phyloP scores from a whole-genome alignment of 2,113 vertebrate genomes.

The Genyomyrus donnyi region DNA sequence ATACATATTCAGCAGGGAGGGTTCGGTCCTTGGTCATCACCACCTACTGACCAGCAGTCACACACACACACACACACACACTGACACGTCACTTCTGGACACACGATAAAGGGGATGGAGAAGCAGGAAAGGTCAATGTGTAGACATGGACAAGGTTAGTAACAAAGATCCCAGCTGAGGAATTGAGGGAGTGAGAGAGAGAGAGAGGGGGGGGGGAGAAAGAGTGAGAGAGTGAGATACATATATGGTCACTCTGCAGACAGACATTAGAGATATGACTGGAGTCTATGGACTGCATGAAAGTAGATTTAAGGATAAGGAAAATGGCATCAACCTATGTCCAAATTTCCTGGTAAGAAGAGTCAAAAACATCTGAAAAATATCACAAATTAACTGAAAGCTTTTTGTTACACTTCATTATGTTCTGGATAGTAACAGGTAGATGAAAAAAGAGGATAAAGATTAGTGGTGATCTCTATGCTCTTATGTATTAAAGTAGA shows the following conservation, averaged over 20 bases:
- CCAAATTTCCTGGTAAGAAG: not conserved
- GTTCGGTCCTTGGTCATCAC: conserved; percentile 41
- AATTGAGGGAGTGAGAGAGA: not conserved
- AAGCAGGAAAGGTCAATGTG: not conserved
- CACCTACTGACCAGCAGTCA: conserved; percentile 34
- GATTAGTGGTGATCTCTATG: not conserved
- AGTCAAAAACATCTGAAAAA: not conserved
- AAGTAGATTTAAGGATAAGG: not conserved
- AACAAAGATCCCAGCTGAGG: not conserved
- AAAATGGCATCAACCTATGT: not conserved
- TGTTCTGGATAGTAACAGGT: not conserved
- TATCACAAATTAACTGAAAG: not conserved
- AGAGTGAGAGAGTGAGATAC: not conserved
- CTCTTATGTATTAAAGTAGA: not conserved
- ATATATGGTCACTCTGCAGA: not conserved
- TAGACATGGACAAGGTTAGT: not conserved
- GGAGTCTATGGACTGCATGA: not conserved
- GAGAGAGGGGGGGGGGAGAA: not conserved
- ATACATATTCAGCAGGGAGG: conserved; percentile 50
- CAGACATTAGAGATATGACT: not conserved
- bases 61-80: not conserved
- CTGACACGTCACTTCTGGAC: not conserved
- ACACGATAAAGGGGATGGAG: not conserved
- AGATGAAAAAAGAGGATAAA: not conserved
- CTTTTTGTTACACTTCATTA: not conserved